Conservation (phyloP, 2,888 invertebrate species). For the Parnassius mnemosyne region DNA sequence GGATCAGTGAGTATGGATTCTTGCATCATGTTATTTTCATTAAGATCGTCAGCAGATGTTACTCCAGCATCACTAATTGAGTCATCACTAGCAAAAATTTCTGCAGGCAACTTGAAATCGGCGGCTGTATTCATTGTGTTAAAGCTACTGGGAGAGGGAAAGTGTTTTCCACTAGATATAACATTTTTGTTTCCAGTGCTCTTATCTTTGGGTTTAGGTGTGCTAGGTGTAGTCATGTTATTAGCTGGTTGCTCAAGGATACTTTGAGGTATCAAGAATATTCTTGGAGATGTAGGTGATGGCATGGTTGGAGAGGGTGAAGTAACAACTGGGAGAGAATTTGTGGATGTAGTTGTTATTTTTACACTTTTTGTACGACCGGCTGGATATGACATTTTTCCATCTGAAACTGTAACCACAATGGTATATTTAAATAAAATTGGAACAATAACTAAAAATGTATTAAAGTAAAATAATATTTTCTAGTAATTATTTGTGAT, state of each 20-base stretch:
- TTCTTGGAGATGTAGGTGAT: conserved; percentile 40
- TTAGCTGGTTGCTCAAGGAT: conserved; percentile 41
- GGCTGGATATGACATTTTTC: conserved; percentile 47
- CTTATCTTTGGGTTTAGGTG: conserved; percentile 47
- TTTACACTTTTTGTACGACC: conserved; percentile 39
- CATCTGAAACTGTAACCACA: conserved; percentile 40
- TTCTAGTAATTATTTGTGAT: no score
- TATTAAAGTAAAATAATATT: no score
- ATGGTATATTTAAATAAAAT: no score
- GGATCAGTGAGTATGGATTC: conserved; percentile 46
- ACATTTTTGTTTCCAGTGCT: conserved; percentile 36
- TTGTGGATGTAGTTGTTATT: conserved; percentile 39
- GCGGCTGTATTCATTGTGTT: conserved; percentile 61
- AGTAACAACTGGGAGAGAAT: conserved; percentile 48
- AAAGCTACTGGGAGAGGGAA: conserved; percentile 52
- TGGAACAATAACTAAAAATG: no score
- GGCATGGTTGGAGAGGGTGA: conserved; percentile 50
- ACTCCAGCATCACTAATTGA: conserved; percentile 66
- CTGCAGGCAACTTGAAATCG: conserved; percentile 70
- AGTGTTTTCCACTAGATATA: conserved; percentile 40
- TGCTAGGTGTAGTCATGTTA: conserved; percentile 44
- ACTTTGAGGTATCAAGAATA: conserved; percentile 32
- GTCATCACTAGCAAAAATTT: conserved; percentile 77
- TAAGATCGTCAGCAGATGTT: conserved; percentile 49
- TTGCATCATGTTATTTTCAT: conserved; percentile 47